Evolutionary conservation across 2,888 invertebrate genomes (phyloP).

Genomic region (Polydesmus complanatus): DNA sequence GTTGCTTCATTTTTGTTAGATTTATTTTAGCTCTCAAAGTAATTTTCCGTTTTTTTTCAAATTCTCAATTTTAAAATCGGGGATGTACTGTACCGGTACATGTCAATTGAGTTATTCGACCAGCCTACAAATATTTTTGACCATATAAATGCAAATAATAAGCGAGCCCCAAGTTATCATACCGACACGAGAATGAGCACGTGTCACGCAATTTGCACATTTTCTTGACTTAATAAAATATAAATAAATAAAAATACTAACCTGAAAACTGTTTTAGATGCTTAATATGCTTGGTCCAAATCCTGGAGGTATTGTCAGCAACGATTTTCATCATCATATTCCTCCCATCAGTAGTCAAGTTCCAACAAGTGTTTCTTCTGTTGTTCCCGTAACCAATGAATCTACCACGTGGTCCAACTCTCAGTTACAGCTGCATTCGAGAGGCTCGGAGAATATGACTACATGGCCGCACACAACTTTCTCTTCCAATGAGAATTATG

Average conservation of each 20-base stretch:
- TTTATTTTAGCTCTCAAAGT: too few species aligned
- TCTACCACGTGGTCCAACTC: constrained; percentile 6
- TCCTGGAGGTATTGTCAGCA: neutral
- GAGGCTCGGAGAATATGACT: constrained; percentile 5
- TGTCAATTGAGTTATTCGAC: too few species aligned
- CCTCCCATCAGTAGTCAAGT: constrained; percentile 13
- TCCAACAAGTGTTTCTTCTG: constrained; percentile 2
- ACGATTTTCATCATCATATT: constrained; percentile 16
- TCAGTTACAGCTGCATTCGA: constrained; percentile 3
- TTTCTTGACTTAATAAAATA: neutral
- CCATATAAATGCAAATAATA: too few species aligned
- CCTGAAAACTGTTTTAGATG: neutral
- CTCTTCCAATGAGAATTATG: constrained; percentile 12
- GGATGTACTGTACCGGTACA: too few species aligned
- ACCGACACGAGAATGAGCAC: too few species aligned
- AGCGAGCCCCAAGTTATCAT: too few species aligned
- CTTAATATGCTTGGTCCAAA: constrained; percentile 7
- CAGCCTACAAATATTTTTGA: too few species aligned
- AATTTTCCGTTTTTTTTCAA: too few species aligned
- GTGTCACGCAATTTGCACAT: too few species aligned
- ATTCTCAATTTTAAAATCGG: too few species aligned
- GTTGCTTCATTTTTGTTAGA: too few species aligned
- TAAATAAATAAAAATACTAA: neutral
- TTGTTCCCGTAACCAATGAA: constrained; percentile 3
- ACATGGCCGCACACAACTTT: constrained; percentile 16